Evolutionary conservation across 2,888 invertebrate species (phyloP).

Genomic region (Eupithecia abbreviata): DNA sequence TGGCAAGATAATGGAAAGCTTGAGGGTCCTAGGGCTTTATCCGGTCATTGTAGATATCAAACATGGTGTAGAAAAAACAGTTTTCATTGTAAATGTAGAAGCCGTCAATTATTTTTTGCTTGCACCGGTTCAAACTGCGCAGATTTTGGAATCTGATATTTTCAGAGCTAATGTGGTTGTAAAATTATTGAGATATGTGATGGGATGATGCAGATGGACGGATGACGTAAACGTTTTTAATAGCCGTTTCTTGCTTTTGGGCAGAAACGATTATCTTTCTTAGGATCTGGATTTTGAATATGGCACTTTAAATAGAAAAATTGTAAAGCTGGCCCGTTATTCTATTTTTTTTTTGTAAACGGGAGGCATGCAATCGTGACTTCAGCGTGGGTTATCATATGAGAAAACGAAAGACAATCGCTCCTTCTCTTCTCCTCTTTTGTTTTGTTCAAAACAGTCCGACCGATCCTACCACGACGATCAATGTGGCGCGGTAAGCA

Average conservation of each 20-base stretch:
- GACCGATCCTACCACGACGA: too few species aligned
- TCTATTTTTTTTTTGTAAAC: too few species aligned
- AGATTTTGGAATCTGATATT: constrained; percentile 32
- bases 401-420: too few species aligned
- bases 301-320: not conserved
- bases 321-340: too few species aligned
- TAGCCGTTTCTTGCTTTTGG: not conserved
- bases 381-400: too few species aligned
- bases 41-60: not conserved
- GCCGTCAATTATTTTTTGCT: constrained; percentile 44
- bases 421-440: too few species aligned
- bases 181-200: constrained; percentile 6
- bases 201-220: not conserved
- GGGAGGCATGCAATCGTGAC: too few species aligned
- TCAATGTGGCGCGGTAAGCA: too few species aligned
- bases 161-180: constrained; percentile 24
- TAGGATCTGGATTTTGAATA: not conserved
- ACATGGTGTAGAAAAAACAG: not conserved
- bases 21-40: too few species aligned
- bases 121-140: constrained; percentile 34
- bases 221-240: not conserved
- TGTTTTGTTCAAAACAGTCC: too few species aligned
- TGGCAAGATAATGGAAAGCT: too few species aligned
- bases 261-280: not conserved
- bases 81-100: constrained; percentile 22